Evolutionary conservation across 2,888 invertebrate genomes (phyloP).

Genomic region (Caenorhabditis macrosperma): DNA sequence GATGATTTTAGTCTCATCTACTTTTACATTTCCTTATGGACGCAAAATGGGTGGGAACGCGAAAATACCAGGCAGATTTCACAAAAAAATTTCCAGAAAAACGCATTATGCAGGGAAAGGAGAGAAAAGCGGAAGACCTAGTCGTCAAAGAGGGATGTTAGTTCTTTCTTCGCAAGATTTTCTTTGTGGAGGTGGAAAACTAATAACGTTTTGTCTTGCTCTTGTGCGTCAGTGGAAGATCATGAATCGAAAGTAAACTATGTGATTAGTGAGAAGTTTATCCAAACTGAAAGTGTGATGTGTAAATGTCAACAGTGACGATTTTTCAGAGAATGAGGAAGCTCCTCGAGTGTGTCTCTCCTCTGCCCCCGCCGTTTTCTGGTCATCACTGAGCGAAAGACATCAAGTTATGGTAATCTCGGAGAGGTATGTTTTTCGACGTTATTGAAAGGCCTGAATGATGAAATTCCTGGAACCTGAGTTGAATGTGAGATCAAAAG

Average conservation of each 20-base stretch:
- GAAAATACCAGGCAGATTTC: no score
- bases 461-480: no score
- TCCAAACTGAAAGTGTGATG: neutral
- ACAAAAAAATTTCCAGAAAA: neutral
- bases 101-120: constrained; percentile 2
- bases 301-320: constrained; percentile 39
- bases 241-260: constrained; percentile 13
- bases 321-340: neutral
- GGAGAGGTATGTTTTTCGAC: neutral
- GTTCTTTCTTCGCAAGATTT: neutral
- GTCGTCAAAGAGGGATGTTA: no score
- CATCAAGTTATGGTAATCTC: constrained; percentile 21
- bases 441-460: no score
- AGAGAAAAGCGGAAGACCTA: neutral
- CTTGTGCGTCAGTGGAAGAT: constrained; percentile 18
- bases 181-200: constrained; percentile 14
- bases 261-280: neutral
- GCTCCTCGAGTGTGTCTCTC: neutral
- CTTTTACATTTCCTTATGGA: neutral
- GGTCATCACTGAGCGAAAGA: neutral
- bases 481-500: no score
- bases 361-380: constrained; percentile 1
- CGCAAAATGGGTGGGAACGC: no score
- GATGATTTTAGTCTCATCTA: neutral
- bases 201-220: constrained; percentile 8